A percentile compares a stretch with the other conserved stretches of the same genome.
phyloP scores from a whole-genome alignment of 2,113 vertebrate genomes.

The Mellivora capensis region DNA sequence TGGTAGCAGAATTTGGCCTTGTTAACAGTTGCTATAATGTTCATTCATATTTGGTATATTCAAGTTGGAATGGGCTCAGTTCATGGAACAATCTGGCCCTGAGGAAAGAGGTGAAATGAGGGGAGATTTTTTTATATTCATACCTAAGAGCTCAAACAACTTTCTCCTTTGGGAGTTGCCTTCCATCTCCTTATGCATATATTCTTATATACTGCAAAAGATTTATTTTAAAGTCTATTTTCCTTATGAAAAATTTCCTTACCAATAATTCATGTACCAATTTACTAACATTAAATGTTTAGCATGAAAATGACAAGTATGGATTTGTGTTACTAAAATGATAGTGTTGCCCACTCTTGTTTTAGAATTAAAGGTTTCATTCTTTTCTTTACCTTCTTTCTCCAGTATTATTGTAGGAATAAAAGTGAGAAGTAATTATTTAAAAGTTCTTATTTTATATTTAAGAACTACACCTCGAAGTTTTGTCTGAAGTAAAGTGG shows the following conservation, averaged over 20 bases:
- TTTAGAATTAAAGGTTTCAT: neutral
- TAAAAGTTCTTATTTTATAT: neutral
- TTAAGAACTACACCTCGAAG: neutral
- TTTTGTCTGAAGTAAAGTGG: neutral
- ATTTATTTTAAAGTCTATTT: conserved; percentile 45
- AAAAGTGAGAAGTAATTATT: neutral
- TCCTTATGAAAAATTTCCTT: conserved; percentile 21
- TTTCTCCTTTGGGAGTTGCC: neutral
- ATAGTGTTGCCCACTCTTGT: neutral
- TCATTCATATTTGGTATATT: conserved; percentile 60
- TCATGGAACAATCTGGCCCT: conserved; percentile 33
- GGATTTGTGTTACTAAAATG: neutral
- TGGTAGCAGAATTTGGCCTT: conserved; percentile 52
- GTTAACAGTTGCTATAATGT: conserved; percentile 52
- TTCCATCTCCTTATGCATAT: neutral
- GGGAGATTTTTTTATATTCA: neutral
- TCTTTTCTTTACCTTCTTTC: neutral
- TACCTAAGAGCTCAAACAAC: neutral
- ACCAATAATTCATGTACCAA: neutral
- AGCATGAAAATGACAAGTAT: conserved; percentile 5
- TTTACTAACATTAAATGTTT: conserved; percentile 36
- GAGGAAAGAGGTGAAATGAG: conserved; percentile 53
- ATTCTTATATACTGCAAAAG: neutral
- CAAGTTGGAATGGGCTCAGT: conserved; percentile 7
- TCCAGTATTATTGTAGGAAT: neutral